phyloP scores from a whole-genome alignment of 2,888 invertebrate genomes.

The Panopea generosa region DNA sequence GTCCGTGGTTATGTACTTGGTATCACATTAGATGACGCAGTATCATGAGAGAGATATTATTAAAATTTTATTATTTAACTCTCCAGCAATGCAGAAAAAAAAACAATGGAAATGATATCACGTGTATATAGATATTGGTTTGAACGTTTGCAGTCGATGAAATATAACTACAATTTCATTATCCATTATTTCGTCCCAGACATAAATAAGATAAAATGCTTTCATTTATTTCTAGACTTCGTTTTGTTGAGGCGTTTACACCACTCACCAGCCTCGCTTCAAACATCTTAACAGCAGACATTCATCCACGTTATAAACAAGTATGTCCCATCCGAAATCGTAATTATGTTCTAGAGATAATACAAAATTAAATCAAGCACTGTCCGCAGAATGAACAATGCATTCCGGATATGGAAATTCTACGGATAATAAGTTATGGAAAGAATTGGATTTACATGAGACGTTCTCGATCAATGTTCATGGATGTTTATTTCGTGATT shows the following conservation, averaged over 20 bases:
- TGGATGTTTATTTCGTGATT: slow-evolving; percentile 26
- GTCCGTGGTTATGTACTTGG: too few relatives aligned
- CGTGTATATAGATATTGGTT: too few relatives aligned
- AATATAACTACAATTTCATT: too few relatives aligned
- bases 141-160: too few relatives aligned
- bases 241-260: slow-evolving; percentile 3
- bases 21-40: too few relatives aligned
- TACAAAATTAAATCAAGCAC: slow-evolving; percentile 51
- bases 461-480: slow-evolving; percentile 25
- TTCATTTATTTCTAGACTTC: neutral
- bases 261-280: neutral
- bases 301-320: slow-evolving; percentile 57
- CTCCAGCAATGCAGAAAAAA: too few relatives aligned
- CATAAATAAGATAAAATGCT: too few relatives aligned
- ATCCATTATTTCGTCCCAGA: too few relatives aligned
- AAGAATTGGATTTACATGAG: slow-evolving; percentile 47
- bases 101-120: too few relatives aligned
- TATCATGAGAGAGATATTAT: too few relatives aligned
- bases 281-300: slow-evolving; percentile 21
- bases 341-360: slow-evolving; percentile 57
- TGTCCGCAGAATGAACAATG: slow-evolving; percentile 38
- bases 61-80: too few relatives aligned
- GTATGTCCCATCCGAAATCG: slow-evolving; percentile 21
- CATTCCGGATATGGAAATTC: slow-evolving; percentile 42
- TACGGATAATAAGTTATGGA: slow-evolving; percentile 51